Base-by-base conservation (phyloP, 2,888 invertebrate genomes). In the Nomada hirtipes region DNA sequence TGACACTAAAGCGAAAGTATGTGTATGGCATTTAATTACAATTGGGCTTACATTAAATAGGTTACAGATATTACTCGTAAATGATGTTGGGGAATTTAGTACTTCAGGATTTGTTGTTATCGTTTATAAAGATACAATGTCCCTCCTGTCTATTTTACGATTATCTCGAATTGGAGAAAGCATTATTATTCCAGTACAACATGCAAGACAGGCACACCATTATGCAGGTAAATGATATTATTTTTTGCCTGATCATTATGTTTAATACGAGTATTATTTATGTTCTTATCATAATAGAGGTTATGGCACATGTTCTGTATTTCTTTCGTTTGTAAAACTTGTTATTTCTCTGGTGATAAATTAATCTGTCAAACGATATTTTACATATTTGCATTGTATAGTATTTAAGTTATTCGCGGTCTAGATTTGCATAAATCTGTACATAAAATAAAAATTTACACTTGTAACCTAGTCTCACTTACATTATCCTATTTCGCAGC, bases 181-280 rank as follows among this genome's bases (percentile, higher is more conserved):
- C 23, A 76, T 75, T 50, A 53, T 80, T 68, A 72, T 86, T 60
- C 83, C 91, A 1, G 36, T 65, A n/a, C 86, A 88, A 69, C 86
- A 78, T 84, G 73, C 84, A 4, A 69, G 89, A 70, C 87, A 88
- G 74, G 42, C 55, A 2, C 88, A 83, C 44, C 68, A 70, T 68
- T 88, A 89, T 70, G 88, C 87, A 85, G 86, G 91, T 91, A 89
- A 81, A 23, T 36, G 36, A 23, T 10, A 55, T 53, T 42, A 23
- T 29, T 65, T 36, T 50, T 26, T 13, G 2, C 75, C 18, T 0
- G 42, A 76, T 61, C 18, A 10, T 18, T 57, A n/a, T 36, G 9
- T 65, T 11, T 4, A 15, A 0, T 59, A 52, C 3, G 10, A 55
- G 11, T 18, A 7, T 2, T 11, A 10, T n/a, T 47, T 47, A 15